Base-by-base conservation (phyloP, 1,140 invertebrate species). In the Pseudomyrmex concolor region DNA sequence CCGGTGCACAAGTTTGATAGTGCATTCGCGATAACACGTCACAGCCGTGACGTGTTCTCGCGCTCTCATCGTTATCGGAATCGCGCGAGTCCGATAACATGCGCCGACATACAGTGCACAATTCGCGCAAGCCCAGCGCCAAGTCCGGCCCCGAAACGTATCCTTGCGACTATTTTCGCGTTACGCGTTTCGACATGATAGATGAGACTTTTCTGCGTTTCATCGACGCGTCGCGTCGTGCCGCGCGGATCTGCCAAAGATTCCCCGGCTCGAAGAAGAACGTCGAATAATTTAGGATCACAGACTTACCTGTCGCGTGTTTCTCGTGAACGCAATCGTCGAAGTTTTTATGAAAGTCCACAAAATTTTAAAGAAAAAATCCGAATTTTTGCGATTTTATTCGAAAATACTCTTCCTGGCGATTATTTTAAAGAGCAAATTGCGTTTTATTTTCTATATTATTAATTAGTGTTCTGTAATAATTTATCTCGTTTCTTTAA, bases 81-180 rank as follows among this genome's bases (percentile, higher is more conserved):
- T 71, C 57, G 59, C 17, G 48, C 34, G 50, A 48, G 22, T 51
- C 22, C 74, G 80, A 89, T 83, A 81, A 88, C 72, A 72, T 64
- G 50, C 59, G 57, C 51, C 82, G 76, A 12, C 10, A 57, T 68
- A 71, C n/a, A 80, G 50, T 73, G 73, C 67, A 54, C 84, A 63
- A 74, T 54, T 71, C 77, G 60, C 64, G 54, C 19, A n/a, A 72
- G 51, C 63, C 48, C 55, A 76, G 77, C 64, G 85, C 89, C 85
- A 88, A 90, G 68, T 88, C 83, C 86, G 90, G 88, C 90, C 89
- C 89, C 90, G 89, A 59, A 34, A 78, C 19, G 68, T 89, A 93
- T 93, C 92, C 92, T 93, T 93, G 92, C 86, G 87, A 92, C 92
- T 93, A 93, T 93, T 93, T 93, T 93, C 89, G 91, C 89, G 76